Percentiles rank a stretch among this genome's conserved stretches.
These are phyloP conservation scores for Callipepla californica DNA, from an alignment of 2,113 vertebrate genomes.

Conservation along the genomic window DNA sequence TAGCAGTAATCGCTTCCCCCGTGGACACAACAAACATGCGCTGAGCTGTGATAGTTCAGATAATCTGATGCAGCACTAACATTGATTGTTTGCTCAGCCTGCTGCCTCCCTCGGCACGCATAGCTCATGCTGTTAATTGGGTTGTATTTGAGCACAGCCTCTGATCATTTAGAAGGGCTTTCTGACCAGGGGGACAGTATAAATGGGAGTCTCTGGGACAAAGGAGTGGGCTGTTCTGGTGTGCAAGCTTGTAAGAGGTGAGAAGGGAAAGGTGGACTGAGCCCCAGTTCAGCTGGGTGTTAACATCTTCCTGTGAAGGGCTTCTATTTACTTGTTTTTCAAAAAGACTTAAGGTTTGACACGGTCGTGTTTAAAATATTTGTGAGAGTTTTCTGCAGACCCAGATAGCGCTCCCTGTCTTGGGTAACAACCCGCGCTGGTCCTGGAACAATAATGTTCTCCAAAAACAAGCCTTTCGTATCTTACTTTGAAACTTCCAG, in stretches of 20 bases:
- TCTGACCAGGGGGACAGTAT: neutral
- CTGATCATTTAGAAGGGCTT: neutral
- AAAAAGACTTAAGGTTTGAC: accelerated
- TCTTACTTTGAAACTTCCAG: neutral
- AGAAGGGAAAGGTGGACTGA: neutral
- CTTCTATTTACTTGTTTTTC: neutral
- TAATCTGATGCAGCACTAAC: slow-evolving; percentile 1
- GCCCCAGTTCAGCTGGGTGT: accelerated
- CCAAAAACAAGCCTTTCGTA: neutral
- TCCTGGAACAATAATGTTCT: neutral
- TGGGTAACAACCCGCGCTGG: neutral
- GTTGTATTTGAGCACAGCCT: neutral
- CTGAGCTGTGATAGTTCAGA: neutral
- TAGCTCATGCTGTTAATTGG: neutral
- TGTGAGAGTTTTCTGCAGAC: neutral
- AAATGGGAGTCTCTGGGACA: neutral
- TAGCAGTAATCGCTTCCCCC: neutral
- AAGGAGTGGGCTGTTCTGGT: neutral
- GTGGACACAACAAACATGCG: neutral
- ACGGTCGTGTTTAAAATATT: neutral
- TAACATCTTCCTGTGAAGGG: neutral
- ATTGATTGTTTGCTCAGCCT: neutral
- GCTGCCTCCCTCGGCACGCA: neutral
- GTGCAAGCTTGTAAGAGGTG: neutral
- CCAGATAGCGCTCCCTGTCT: neutral